Evolutionary conservation across 2,113 vertebrate species (phyloP).

Genomic region (Caranx melampygus): DNA sequence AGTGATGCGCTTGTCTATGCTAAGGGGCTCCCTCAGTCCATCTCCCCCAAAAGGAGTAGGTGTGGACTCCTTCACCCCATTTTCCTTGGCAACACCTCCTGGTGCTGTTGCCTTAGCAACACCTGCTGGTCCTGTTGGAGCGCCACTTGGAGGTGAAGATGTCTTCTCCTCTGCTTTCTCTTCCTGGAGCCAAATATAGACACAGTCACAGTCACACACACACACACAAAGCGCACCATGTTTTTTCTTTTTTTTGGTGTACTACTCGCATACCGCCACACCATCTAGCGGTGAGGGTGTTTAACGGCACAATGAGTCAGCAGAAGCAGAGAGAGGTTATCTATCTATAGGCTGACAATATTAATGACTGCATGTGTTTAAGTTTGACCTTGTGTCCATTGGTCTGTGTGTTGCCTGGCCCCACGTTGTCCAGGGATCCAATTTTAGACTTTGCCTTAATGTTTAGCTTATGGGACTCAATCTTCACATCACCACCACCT

Average conservation of each 20-base stretch:
- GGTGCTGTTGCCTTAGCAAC: conserved; percentile 78
- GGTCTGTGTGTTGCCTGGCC: conserved; percentile 80
- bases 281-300: conserved; percentile 57
- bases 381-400: conserved; percentile 87
- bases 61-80: conserved; percentile 83
- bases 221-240: background rate
- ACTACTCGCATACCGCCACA: conserved; percentile 1
- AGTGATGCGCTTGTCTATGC: conserved; percentile 90
- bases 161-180: conserved; percentile 83
- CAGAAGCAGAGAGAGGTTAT: conserved; percentile 17
- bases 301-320: conserved; percentile 60
- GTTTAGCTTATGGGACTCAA: conserved; percentile 90
- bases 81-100: conserved; percentile 84
- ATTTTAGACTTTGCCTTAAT: conserved; percentile 92
- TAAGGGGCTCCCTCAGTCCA: conserved; percentile 88
- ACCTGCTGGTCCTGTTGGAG: conserved; percentile 74
- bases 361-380: background rate
- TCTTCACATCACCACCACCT: conserved; percentile 94
- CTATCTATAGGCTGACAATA: background rate
- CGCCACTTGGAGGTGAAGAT: conserved; percentile 80
- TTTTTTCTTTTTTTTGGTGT: too few species aligned
- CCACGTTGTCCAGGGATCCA: conserved; percentile 90
- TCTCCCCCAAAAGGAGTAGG: conserved; percentile 80
- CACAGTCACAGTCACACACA: conserved; percentile 13
- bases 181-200: conserved; percentile 79